Evolutionary conservation across 2,888 invertebrate genomes (phyloP).

Genomic region (Apeira syringaria): DNA sequence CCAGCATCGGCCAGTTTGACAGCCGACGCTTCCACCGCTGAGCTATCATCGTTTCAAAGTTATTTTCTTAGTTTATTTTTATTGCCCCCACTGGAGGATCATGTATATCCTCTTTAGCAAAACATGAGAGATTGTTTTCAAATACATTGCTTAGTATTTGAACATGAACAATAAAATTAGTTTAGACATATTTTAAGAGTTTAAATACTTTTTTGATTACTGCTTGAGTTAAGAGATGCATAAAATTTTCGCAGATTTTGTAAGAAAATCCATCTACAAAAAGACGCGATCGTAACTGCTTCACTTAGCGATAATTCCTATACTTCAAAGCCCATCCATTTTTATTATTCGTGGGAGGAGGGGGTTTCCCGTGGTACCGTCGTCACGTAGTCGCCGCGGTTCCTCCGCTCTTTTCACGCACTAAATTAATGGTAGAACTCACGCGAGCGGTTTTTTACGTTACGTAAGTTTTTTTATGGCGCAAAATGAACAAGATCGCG

Average conservation of each 20-base stretch:
- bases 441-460: constrained; percentile 49
- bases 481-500: constrained; percentile 10
- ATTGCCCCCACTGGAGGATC: too few relatives aligned
- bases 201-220: constrained; percentile 9
- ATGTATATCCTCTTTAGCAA: too few relatives aligned
- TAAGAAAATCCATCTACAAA: constrained; percentile 12
- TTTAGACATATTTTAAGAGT: too few relatives aligned
- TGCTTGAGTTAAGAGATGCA: too few relatives aligned
- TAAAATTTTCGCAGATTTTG: constrained; percentile 13
- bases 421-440: constrained; percentile 69
- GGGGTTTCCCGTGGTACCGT: constrained; percentile 42
- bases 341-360: constrained; percentile 49
- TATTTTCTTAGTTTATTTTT: too few relatives aligned
- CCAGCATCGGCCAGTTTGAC: too few relatives aligned
- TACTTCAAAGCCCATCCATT: constrained; percentile 58
- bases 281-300: constrained; percentile 17
- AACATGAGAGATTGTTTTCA: too few relatives aligned
- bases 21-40: too few relatives aligned
- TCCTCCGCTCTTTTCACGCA: constrained; percentile 66
- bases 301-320: constrained; percentile 46
- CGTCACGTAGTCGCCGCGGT: constrained; percentile 44
- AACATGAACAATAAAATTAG: too few relatives aligned
- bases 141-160: too few relatives aligned
- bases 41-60: too few relatives aligned
- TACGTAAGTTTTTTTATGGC: constrained; percentile 27